A percentile compares a stretch with the other conserved stretches of the same genome.
Evolutionary conservation across 2,888 invertebrate species (phyloP).

Genomic region (Rapana venosa): DNA sequence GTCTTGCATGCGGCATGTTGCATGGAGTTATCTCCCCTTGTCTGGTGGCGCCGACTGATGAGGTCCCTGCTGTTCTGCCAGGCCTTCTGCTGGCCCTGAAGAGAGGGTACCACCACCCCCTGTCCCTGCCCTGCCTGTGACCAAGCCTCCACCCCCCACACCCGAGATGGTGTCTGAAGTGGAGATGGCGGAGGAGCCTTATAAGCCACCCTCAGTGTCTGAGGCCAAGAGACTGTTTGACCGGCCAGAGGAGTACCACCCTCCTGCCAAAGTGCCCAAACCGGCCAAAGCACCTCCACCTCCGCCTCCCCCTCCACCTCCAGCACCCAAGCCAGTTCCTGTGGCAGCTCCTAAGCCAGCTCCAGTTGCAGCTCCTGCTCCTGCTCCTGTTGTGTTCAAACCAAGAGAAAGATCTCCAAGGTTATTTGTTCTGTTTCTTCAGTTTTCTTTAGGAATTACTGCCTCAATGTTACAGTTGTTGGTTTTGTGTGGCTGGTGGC

Average conservation of each 20-base stretch:
- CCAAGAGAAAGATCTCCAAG: slow-evolving; percentile 54
- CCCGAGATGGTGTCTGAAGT: slow-evolving; percentile 57
- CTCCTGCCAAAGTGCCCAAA: slow-evolving; percentile 50
- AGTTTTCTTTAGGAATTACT: too few relatives aligned
- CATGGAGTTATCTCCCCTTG: background rate
- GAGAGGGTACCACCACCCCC: slow-evolving; percentile 48
- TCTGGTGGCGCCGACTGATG: background rate
- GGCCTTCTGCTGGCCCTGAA: slow-evolving; percentile 28
- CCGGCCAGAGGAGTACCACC: slow-evolving; percentile 49
- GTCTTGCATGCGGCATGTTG: slow-evolving; percentile 13
- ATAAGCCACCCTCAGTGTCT: slow-evolving; percentile 60
- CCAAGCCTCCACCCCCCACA: slow-evolving; percentile 52
- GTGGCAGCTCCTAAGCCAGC: slow-evolving; percentile 27
- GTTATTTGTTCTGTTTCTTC: slow-evolving; percentile 42
- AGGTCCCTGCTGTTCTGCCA: background rate
- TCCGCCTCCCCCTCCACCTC: slow-evolving; percentile 31
- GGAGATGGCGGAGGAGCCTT: slow-evolving; percentile 58
- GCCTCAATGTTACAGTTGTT: too few relatives aligned
- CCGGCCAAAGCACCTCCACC: slow-evolving; percentile 42
- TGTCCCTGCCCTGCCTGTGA: slow-evolving; percentile 52
- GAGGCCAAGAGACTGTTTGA: slow-evolving; percentile 66
- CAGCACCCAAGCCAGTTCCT: slow-evolving; percentile 27
- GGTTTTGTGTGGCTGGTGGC: too few relatives aligned
- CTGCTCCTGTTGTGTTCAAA: slow-evolving; percentile 38
- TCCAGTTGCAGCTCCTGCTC: slow-evolving; percentile 22